Conservation (phyloP, 2,888 invertebrate species). For the Drepanosiphum platanoidis region DNA sequence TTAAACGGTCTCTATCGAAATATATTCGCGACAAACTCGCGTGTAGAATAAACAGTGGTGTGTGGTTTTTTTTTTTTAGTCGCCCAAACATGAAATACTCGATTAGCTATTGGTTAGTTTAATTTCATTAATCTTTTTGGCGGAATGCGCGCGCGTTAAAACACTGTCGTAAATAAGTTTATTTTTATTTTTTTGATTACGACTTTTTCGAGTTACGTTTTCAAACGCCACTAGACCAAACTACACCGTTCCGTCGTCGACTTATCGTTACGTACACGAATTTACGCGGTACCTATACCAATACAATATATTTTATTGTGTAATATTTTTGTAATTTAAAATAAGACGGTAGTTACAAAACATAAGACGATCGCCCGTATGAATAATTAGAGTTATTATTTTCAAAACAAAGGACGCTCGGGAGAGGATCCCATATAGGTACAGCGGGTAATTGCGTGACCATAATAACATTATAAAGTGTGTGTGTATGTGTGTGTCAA, state of each 20-base stretch:
- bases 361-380: background rate
- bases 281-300: background rate
- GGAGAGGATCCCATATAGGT: background rate
- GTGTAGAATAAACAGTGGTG: no score
- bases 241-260: background rate
- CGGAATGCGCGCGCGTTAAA: no score
- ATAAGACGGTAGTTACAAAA: constrained; percentile 36
- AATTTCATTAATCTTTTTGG: no score
- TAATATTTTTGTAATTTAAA: constrained; percentile 28
- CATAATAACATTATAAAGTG: background rate
- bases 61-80: no score
- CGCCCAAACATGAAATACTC: no score
- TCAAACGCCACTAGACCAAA: background rate
- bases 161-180: no score
- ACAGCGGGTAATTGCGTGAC: constrained; percentile 15
- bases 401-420: constrained; percentile 17
- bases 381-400: constrained; percentile 41
- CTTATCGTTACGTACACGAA: background rate
- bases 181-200: no score
- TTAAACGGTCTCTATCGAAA: no score
- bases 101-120: no score
- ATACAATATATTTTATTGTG: background rate
- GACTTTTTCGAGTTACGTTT: background rate
- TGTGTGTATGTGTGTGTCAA: constrained; percentile 2
- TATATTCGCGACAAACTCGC: no score